Evolutionary conservation across 2,113 vertebrate genomes (phyloP), one percentile per base, ranked within the genome.

Genomic region (Corythoichthys intestinalis): DNA sequence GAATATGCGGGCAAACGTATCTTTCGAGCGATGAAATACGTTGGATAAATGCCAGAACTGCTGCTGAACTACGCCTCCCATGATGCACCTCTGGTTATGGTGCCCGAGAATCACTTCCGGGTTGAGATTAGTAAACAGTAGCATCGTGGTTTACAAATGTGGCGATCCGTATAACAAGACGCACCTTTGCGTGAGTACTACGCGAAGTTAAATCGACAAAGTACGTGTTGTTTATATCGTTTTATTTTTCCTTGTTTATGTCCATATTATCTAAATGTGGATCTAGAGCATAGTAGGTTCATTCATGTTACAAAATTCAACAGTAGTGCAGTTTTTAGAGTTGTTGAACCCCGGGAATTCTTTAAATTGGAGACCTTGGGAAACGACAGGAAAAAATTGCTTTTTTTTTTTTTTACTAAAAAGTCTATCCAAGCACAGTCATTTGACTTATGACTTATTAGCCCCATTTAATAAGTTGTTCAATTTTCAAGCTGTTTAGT

Each of bases 51-150:
- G 1, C n/a, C 3, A 8, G 10, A 0, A 1, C 2, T 4, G 1
- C 34, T 3, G 28, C 2, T 1, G 0, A 66, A 88, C 83, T 74
- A 52, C 79, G 67, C 70, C 2, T 85, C 85, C 86, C 86, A 84
- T 0, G 14, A 83, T 87, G 61, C 83, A 77, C 17, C 47, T 0
- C 0, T 0, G 0, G 2, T 4, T 0, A 12, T 37, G 37, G 13
- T 15, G 39, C 4, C 41, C 14, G 0, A 10, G 37, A 78, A 85
- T 84, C 76, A 63, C 59, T 86, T 87, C 88, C 85, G 79, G 9
- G 82, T 81, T n/a, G 54, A 2, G 0, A 17, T 3, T 38, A 6
- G 52, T 3, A 1, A 61, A 54, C 64, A 47, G 3, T 3, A 1
- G 3, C 15, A 28, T 2, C 28, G 12, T 12, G 15, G 76, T 72